Base-by-base conservation (phyloP, 2,113 vertebrate genomes). In the Sisor rabdophorus region DNA sequence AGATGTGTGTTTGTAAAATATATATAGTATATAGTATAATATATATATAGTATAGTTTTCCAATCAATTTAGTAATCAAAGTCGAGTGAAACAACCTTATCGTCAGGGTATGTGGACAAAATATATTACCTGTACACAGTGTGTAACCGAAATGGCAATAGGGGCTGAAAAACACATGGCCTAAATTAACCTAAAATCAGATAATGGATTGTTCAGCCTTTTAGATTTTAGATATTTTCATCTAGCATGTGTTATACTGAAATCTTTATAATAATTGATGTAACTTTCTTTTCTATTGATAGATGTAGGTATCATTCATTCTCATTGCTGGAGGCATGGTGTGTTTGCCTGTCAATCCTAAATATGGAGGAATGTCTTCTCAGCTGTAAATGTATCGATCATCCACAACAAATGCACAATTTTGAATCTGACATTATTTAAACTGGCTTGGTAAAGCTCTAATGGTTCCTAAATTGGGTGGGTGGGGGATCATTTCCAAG, bases 71-170 rank as follows among this genome's bases (percentile, higher is more conserved):
- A 36, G 6, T 6, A 36, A 6, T 36, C 32, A 6, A 22, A 28
- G 75, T 80, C 72, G 81, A 79, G 79, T 75, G 79, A 7, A 28
- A 48, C 40, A 52, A 78, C 61, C 80, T 83, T 83, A 85, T 84
- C 81, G 77, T 60, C 24, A 17, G 47, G 73, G 61, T 64, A 32
- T 73, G 72, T 71, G 82, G 76, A 83, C 79, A 82, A 82, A 83
- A 78, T 61, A 80, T 44, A 67, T 69, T 50, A 50, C 59, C 40
- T 40, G 56, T 59, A 44, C 30, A 76, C 28, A 65, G 36, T 55
- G 40, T 22, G 30, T 28, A 26, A 58, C 36, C 61, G 11, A 52
- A 55, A 69, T 56, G 30, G 59, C n/a, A 59, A 50, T n/a, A 63
- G n/a, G 47, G 22, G 36, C 60, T 56, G 44, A 59, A 55, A 47